Evolutionary conservation across 2,797 vertebrate genomes (phyloP).

Genomic region (Enoplosus armatus): DNA sequence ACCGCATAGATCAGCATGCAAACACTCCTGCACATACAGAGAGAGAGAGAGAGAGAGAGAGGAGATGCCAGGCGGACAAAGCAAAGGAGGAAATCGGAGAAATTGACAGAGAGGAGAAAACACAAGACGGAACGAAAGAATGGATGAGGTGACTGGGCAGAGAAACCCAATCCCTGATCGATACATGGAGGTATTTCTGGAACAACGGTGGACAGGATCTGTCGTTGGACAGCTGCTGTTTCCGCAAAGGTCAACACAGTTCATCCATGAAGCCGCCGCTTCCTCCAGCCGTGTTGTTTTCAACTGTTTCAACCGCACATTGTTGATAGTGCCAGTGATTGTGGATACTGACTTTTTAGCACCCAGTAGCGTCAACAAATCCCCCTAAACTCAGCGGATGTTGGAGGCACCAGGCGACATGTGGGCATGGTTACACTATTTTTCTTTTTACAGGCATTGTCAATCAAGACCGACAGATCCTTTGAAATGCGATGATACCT

Average conservation of each 20-base stretch:
- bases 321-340: too few relatives aligned
- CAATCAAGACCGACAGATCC: background rate
- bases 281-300: conserved; percentile 10
- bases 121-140: conserved; percentile 53
- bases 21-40: background rate
- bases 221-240: conserved; percentile 56
- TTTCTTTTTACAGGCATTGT: background rate
- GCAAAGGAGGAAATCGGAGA: conserved; percentile 2
- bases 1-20: too few relatives aligned
- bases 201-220: conserved; percentile 60
- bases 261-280: conserved; percentile 44
- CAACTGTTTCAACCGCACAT: too few relatives aligned
- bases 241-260: conserved; percentile 55
- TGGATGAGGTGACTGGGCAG: conserved; percentile 63
- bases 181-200: conserved; percentile 80
- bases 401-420: too few relatives aligned
- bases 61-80: background rate
- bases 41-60: background rate
- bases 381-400: too few relatives aligned
- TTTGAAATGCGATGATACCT: background rate
- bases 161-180: conserved; percentile 79
- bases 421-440: too few relatives aligned
- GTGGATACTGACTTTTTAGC: too few relatives aligned
- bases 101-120: conserved; percentile 32
- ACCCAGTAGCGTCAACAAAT: too few relatives aligned